Evolutionary conservation across 2,888 invertebrate genomes (phyloP), one percentile per base, ranked within the genome.

Genomic region (Bugulina stolonifera): DNA sequence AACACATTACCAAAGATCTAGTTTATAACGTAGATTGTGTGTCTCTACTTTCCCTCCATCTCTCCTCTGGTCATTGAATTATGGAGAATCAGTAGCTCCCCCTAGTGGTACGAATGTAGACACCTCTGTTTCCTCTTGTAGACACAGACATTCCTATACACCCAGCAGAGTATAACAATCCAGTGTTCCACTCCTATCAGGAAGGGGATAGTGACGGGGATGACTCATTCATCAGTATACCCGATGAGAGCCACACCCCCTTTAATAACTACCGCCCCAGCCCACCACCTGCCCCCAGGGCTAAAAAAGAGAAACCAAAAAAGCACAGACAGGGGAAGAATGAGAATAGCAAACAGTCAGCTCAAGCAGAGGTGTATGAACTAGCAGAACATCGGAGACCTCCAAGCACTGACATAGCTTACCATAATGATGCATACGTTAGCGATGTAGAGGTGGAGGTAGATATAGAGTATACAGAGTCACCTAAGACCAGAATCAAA

Each of bases 191-290:
- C 32, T 32, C 64, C 2, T 64, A 64, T n/a, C 5, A 64, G 18
- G 27, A n/a, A 32, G 64, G 32, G 2, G 64, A 32, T 3, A 64
- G 64, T n/a, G 64, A 64, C 27, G 64, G 32, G 25, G 27, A 64
- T 64, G 64, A 27, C 27, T 64, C 64, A 64, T 64, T 64, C 34
- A 64, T 64, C 27, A 64, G 64, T n/a, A 64, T 64, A 2, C 64
- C 64, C n/a, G 64, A 64, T 64, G 64, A 64, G 27, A 64, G 64
- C n/a, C 64, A 64, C 34, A 32, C 32, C 29, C 64, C 64, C 18
- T 64, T 64, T n/a, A 5, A 2, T 32, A 22, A 27, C 27, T 64
- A 64, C 64, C 18, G 25, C 14, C 18, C 5, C 64, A 64, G 5
- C 32, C 27, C 43, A 18, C 18, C 64, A 14, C 64, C 64, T 5